phyloP scores from a whole-genome alignment of 2,113 vertebrate species.

The Planiliza haematocheilus region DNA sequence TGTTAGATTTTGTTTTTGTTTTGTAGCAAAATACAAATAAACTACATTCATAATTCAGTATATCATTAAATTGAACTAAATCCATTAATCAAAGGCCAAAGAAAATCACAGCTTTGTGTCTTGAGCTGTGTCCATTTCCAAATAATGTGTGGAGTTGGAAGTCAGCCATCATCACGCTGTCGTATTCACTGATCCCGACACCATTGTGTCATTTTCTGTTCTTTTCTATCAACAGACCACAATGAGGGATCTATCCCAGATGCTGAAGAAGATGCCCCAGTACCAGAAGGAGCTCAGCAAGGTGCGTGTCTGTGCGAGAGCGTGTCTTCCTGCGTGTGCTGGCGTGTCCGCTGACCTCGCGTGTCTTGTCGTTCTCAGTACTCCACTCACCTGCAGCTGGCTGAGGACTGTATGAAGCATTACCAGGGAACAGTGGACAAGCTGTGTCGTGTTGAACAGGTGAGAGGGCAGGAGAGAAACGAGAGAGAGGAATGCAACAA shows the following conservation, averaged over 20 bases:
- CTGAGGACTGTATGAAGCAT: conserved; percentile 99
- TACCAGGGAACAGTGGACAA: conserved; percentile 99
- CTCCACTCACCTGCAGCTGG: conserved; percentile 97
- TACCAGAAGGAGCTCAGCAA: conserved; percentile 99
- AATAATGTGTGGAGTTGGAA: too few relatives aligned
- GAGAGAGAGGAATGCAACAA: too few relatives aligned
- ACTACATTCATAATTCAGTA: too few relatives aligned
- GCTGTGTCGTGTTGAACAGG: conserved; percentile 97
- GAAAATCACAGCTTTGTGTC: too few relatives aligned
- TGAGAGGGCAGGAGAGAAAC: conserved; percentile 45
- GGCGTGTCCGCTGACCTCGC: neutral
- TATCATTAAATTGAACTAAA: too few relatives aligned
- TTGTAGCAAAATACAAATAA: too few relatives aligned
- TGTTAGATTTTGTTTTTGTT: too few relatives aligned
- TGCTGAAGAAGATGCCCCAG: conserved; percentile 99
- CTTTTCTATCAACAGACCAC: conserved; percentile 86
- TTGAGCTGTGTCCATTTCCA: too few relatives aligned
- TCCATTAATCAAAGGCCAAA: too few relatives aligned
- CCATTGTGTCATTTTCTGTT: neutral
- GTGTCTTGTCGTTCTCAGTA: conserved; percentile 83
- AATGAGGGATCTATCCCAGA: conserved; percentile 97
- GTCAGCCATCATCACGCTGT: too few relatives aligned
- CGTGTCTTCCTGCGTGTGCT: neutral
- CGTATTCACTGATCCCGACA: too few relatives aligned
- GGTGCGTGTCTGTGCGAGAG: conserved; percentile 75